Evolutionary conservation across 2,888 invertebrate species (phyloP).

Genomic region (Zygaena filipendulae): DNA sequence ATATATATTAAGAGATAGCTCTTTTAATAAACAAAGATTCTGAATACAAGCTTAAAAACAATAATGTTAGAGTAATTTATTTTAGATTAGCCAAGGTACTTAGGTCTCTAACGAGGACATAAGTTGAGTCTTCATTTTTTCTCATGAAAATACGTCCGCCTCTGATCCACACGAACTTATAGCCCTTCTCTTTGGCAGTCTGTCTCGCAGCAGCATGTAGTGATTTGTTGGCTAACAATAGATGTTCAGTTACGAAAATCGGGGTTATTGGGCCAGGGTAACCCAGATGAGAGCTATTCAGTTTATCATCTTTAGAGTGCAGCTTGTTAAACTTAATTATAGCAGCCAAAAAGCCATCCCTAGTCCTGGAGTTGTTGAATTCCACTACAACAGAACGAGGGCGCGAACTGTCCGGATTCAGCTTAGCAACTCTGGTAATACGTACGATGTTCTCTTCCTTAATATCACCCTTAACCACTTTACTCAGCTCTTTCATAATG

Average conservation of each 20-base stretch:
- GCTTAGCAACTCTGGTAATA: background rate
- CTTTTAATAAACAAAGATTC: no score
- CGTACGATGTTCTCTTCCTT: background rate
- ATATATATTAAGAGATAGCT: no score
- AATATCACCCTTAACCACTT: background rate
- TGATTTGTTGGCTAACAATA: slow-evolving; percentile 9
- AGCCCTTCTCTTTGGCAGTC: slow-evolving; percentile 6
- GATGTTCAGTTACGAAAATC: slow-evolving; percentile 11
- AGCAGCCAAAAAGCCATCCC: background rate
- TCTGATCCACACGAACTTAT: slow-evolving; percentile 12
- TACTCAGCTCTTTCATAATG: background rate
- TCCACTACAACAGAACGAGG: no score
- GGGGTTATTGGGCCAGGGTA: no score
- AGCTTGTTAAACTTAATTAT: background rate
- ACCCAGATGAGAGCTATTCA: background rate
- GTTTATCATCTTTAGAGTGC: background rate
- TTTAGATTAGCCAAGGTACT: no score
- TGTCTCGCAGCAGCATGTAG: slow-evolving; percentile 9
- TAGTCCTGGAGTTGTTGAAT: background rate
- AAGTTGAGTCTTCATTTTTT: slow-evolving; percentile 6
- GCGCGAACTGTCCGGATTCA: background rate
- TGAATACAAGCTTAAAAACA: no score
- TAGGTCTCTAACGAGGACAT: slow-evolving; percentile 1
- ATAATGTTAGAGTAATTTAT: no score
- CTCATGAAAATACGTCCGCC: slow-evolving; percentile 9